phyloP scores from a whole-genome alignment of 1,140 invertebrate genomes.

The Drosophila mojavensis region DNA sequence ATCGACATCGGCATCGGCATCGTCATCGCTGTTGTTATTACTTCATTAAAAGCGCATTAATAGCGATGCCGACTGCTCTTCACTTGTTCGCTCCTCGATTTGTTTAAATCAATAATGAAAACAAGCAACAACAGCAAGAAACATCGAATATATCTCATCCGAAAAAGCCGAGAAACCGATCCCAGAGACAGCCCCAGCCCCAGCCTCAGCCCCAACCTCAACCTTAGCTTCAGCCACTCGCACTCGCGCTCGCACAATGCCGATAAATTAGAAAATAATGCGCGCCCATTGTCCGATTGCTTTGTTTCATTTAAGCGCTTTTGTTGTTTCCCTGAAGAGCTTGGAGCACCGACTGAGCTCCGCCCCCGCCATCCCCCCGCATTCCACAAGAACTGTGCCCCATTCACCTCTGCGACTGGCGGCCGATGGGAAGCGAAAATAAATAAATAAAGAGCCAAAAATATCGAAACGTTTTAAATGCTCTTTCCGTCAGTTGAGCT shows the following conservation, averaged over 20 bases:
- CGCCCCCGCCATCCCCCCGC: constrained; percentile 11
- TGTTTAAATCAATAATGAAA: constrained; percentile 81
- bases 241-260: constrained; percentile 57
- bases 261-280: constrained; percentile 83
- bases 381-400: not conserved
- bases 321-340: constrained; percentile 59
- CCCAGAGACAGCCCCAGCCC: constrained; percentile 8
- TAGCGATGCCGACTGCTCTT: constrained; percentile 63
- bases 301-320: constrained; percentile 83
- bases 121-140: constrained; percentile 57
- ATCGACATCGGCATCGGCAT: constrained; percentile 38
- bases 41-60: constrained; percentile 82
- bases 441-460: not conserved
- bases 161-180: not conserved
- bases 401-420: constrained; percentile 25
- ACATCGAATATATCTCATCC: not conserved
- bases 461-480: constrained; percentile 9
- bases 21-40: constrained; percentile 67
- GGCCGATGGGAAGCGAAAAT: constrained; percentile 37
- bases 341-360: constrained; percentile 19
- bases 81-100: constrained; percentile 73
- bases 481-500: constrained; percentile 13
- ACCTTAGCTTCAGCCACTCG: not conserved
- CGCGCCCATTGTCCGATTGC: constrained; percentile 75
- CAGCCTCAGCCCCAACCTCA: constrained; percentile 29